A percentile compares a stretch with the other conserved stretches of the same genome.
Conservation (phyloP, 2,797 vertebrate genomes). For the Aselliscus stoliczkanus region DNA sequence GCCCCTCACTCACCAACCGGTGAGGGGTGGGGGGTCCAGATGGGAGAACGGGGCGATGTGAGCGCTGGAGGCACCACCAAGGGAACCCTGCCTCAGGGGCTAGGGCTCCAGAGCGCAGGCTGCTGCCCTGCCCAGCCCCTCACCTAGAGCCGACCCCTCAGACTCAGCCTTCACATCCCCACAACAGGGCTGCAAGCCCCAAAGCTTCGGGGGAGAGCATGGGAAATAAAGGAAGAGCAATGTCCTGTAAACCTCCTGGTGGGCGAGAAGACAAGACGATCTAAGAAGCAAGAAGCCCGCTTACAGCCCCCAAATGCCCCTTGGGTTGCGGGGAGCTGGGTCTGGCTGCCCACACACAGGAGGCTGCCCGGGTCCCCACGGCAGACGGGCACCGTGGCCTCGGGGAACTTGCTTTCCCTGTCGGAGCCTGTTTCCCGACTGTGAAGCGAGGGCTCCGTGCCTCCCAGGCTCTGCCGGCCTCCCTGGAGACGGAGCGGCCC, state of each 20-base stretch:
- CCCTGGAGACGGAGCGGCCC: accelerated
- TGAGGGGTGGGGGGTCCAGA: background rate
- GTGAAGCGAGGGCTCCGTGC: background rate
- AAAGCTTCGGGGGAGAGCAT: accelerated
- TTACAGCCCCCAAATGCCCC: background rate
- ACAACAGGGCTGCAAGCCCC: background rate
- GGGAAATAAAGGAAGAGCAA: accelerated
- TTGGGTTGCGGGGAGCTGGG: accelerated
- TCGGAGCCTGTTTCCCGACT: background rate
- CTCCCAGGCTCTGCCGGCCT: background rate
- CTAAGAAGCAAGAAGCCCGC: background rate
- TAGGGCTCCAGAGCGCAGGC: too few relatives aligned
- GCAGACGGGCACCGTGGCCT: background rate
- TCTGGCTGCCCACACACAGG: background rate
- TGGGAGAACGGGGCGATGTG: background rate
- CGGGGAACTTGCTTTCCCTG: background rate
- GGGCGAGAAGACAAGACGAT: accelerated
- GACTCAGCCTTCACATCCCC: background rate
- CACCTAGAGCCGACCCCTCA: background rate
- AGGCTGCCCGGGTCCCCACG: background rate
- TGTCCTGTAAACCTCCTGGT: accelerated
- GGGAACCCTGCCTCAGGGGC: accelerated
- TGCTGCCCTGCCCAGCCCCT: background rate
- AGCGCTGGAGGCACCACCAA: background rate
- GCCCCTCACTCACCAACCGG: background rate